Evolutionary conservation across 2,113 vertebrate genomes (phyloP), one percentile per base, ranked within the genome.

Genomic region (Vimba vimba): DNA sequence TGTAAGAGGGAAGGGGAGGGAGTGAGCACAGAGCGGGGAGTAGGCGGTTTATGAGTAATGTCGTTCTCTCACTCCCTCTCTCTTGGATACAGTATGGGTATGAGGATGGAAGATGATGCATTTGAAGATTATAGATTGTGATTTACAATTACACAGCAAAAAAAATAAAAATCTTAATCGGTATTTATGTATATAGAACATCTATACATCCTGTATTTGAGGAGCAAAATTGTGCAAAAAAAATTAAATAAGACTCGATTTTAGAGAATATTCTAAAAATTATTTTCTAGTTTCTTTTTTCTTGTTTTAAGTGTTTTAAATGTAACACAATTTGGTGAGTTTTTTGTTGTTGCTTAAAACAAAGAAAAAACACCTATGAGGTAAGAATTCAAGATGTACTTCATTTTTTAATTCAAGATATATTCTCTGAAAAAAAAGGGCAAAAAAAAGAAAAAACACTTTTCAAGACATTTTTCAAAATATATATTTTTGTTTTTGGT

Each of bases 1-100:
- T 94, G 94, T 93, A 94, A 93, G 92, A 92, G 93, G 94, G 82
- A 62, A 89, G 36, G 66, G 79, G 87, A 45, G 79, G 83, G 86
- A 52, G 86, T 69, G n/a, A 55, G 45, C 30, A 43, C 27, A 79
- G 62, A 83, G 52, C 47, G n/a, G 47, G 33, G 47, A 83, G 62
- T 69, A 82, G 89, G 89, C 1, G 86, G 90, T 85, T 87, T 85
- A 82, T 90, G 79, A 91, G 88, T 92, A 92, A 93, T 91, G 79
- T 83, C 68, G 0, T 62, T 6, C 71, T 64, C 50, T 25, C 82
- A 25, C 43, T 47, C 39, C 39, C n/a, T 77, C 47, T 77, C 75
- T 77, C 75, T 77, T 39, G 23, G 36, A 59, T 80, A 64, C 79
- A 17, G 59, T 80, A 80, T 39, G 33, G 39, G 59, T 64, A 47